Conservation (phyloP, 2,113 vertebrate species). For the Falcunculus frontatus region DNA sequence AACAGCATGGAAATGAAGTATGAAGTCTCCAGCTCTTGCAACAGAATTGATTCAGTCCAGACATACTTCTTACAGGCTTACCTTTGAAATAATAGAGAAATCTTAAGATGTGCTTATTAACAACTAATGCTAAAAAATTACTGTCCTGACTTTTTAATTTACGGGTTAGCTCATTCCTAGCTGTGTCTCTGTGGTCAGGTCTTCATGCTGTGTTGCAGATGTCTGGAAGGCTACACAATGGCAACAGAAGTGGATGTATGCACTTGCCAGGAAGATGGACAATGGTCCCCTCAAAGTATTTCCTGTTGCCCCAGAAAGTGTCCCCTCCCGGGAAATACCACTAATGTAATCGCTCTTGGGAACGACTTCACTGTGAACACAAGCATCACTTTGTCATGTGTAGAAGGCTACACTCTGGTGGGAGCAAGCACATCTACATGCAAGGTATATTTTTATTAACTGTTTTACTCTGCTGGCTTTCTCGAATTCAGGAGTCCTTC, state of each 20-base stretch:
- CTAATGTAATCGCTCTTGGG: constrained; percentile 70
- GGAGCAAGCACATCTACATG: constrained; percentile 79
- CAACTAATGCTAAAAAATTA: not conserved
- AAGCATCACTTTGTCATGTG: constrained; percentile 81
- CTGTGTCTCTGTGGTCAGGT: not conserved
- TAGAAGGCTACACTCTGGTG: constrained; percentile 80
- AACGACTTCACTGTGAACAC: constrained; percentile 79
- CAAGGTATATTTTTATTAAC: constrained; percentile 72
- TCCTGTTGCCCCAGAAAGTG: constrained; percentile 82
- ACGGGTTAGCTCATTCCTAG: not conserved
- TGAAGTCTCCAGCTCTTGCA: not conserved
- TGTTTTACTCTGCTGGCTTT: not conserved
- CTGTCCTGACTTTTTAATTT: not conserved
- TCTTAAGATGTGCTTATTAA: not conserved
- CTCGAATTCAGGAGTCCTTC: not conserved
- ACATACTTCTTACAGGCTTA: not conserved
- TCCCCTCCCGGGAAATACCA: constrained; percentile 72
- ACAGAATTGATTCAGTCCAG: not conserved
- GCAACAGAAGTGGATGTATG: constrained; percentile 67
- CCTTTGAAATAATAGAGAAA: not conserved
- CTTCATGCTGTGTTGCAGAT: constrained; percentile 74
- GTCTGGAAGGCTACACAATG: constrained; percentile 85
- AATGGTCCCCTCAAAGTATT: constrained; percentile 84
- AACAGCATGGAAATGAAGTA: not conserved
- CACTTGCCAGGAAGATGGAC: constrained; percentile 84